Percentiles rank a stretch among this genome's conserved stretches.
These are phyloP conservation scores for Tychaedon coryphoeus DNA, from an alignment of 2,113 vertebrate genomes.

Conservation along the genomic window DNA sequence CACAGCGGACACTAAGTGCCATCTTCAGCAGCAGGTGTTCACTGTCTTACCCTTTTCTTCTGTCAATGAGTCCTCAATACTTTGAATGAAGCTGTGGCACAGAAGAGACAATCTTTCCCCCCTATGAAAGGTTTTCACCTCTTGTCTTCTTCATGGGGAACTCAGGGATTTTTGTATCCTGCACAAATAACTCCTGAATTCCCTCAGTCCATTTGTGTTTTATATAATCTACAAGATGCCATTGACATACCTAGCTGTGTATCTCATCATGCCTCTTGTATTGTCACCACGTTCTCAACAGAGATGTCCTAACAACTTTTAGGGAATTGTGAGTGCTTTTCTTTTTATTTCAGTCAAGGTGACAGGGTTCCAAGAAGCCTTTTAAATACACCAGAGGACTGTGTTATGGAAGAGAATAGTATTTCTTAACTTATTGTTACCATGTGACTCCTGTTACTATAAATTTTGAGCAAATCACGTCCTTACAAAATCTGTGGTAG, in stretches of 20 bases:
- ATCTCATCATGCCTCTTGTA: not conserved
- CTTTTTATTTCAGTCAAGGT: not conserved
- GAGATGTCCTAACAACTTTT: not conserved
- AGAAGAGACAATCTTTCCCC: rapidly evolving
- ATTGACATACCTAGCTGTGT: not conserved
- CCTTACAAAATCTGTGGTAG: not conserved
- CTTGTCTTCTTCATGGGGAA: not conserved
- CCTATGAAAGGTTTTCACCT: not conserved
- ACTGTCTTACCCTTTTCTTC: not conserved
- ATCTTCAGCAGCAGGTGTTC: not conserved
- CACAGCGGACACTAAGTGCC: not conserved
- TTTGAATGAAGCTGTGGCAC: not conserved
- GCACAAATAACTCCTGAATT: not conserved
- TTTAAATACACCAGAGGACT: not conserved
- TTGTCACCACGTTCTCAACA: not conserved
- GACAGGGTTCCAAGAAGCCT: not conserved
- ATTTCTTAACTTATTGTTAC: not conserved
- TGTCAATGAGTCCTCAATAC: not conserved
- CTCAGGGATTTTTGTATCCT: not conserved
- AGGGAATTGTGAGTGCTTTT: not conserved
- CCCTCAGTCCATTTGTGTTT: not conserved
- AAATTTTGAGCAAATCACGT: not conserved
- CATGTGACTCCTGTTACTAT: not conserved
- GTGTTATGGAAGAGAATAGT: not conserved
- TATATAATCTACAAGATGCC: not conserved